Percentiles rank a stretch among this genome's conserved stretches.
These are phyloP conservation scores for Anguilla marmorata DNA, from an alignment of 2,797 vertebrate species.

Conservation along the genomic window DNA sequence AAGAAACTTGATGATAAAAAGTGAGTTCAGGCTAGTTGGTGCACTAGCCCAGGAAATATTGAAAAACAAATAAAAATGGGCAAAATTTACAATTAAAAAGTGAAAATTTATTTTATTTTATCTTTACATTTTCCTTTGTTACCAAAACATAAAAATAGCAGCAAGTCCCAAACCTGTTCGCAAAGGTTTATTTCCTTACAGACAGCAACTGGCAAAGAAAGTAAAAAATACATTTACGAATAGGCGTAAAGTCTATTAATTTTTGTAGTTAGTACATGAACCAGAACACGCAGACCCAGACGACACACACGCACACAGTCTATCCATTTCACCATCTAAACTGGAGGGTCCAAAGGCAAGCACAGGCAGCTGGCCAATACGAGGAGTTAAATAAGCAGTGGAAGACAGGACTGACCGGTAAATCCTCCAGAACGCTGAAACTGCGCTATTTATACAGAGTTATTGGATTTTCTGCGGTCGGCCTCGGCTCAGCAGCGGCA, in stretches of 20 bases:
- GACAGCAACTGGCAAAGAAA: neutral
- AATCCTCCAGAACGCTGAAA: constrained; percentile 12
- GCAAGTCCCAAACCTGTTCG: neutral
- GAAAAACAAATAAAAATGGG: neutral
- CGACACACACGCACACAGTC: neutral
- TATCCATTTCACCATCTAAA: neutral
- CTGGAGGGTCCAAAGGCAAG: neutral
- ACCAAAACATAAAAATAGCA: neutral
- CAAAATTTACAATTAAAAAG: neutral
- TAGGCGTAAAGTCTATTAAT: neutral
- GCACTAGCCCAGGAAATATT: neutral
- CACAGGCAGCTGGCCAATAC: constrained; percentile 1
- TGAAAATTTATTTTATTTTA: neutral
- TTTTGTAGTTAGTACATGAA: neutral
- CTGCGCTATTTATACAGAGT: neutral
- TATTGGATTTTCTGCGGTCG: neutral
- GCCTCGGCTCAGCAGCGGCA: neutral
- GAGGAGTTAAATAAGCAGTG: neutral
- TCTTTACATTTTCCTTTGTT: neutral
- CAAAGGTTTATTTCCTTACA: neutral
- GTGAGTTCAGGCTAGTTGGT: neutral
- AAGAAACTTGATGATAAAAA: neutral
- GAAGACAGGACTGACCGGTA: neutral
- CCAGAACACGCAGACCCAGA: neutral
- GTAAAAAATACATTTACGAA: neutral